Evolutionary conservation across 2,888 invertebrate species (phyloP), one percentile per base, ranked within the genome.

Genomic region (Orthosia gothica): DNA sequence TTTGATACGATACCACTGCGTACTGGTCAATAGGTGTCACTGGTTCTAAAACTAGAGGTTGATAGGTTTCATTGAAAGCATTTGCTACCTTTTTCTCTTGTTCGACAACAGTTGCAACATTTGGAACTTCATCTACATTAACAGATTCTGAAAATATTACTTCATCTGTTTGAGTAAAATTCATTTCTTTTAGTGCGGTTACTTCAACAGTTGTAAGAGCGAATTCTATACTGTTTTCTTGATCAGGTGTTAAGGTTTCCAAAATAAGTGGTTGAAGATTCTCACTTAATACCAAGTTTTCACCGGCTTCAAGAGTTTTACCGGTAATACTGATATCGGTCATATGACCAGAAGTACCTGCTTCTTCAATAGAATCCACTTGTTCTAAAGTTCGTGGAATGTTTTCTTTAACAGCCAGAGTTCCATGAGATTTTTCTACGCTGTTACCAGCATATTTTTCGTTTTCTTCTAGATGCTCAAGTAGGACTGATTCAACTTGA

Each of bases 391-490:
- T 26, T 45, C 45, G 45, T 26, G 23, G 5, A 45, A 52, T 50
- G 9, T 62, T 54, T 70, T 67, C 54, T 54, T 67, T 45, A 16
- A 71, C 45, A 5, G 78, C 63, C 67, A 59, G 20, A 7, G 47
- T 57, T 54, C 20, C 45, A 13, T 58, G n/a, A 5, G 13, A n/a
- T 32, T 15, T 40, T 50, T 72, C 63, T 5, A 78, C 15, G 1
- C 16, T 64, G 3, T 23, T 18, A 12, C 49, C 4, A 9, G 45
- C 49, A 12, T 16, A 16, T 58, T 63, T 78, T 7, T 55, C 40
- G 12, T 40, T 63, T 63, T 67, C 62, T 58, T 72, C 67, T 32
- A 67, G n/a, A 54, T 64, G 54, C 20, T 78, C 67, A n/a, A 61
- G 11, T 55, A 68, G 7, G 4, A 59, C 26, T 32, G 45, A n/a